Conservation (phyloP, 2,888 invertebrate species). For the Tineola bisselliella region DNA sequence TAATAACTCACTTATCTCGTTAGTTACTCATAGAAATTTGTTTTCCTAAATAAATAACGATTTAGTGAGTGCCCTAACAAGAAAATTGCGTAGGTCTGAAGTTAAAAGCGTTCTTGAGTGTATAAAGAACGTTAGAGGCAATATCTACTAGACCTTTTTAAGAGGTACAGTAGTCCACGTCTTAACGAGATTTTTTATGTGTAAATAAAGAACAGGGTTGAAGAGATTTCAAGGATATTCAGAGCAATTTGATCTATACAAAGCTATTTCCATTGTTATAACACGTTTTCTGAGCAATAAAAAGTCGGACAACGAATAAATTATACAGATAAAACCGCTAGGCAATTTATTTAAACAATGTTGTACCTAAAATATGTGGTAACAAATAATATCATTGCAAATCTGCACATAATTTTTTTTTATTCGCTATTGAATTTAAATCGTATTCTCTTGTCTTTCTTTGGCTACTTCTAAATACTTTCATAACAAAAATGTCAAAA, state of each 20-base stretch:
- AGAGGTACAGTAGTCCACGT: neutral
- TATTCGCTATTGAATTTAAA: too few species aligned
- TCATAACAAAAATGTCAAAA: too few species aligned
- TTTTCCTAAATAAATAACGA: neutral
- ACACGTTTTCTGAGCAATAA: neutral
- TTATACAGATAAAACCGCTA: neutral
- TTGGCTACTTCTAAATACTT: too few species aligned
- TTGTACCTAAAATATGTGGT: too few species aligned
- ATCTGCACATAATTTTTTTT: too few species aligned
- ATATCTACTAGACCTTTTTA: conserved; percentile 3
- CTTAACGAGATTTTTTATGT: conserved; percentile 10
- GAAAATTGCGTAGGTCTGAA: neutral
- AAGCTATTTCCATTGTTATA: neutral
- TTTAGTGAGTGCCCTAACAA: neutral
- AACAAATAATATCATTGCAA: too few species aligned
- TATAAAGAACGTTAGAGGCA: neutral
- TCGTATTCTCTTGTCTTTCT: too few species aligned
- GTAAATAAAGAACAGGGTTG: conserved; percentile 3
- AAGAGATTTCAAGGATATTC: neutral
- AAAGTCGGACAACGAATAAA: neutral
- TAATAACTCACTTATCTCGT: too few species aligned
- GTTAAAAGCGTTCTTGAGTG: neutral
- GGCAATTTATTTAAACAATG: too few species aligned
- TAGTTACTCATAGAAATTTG: too few species aligned
- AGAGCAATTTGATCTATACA: neutral